Conservation (phyloP, 1,140 invertebrate species). For the Trichogramma pretiosum region DNA sequence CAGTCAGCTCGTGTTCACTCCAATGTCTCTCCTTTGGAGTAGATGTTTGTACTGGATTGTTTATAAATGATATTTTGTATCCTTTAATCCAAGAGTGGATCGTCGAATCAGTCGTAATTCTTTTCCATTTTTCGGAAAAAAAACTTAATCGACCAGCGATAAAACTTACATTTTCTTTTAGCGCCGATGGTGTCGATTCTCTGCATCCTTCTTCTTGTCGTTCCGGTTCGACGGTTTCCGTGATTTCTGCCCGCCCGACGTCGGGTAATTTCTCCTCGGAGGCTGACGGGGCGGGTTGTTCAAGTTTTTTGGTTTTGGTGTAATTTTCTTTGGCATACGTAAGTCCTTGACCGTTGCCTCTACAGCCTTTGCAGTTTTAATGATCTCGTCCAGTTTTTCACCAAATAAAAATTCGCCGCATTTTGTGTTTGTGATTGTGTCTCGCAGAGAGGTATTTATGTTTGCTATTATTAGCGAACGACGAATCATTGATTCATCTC, state of each 20-base stretch:
- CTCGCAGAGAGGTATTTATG: constrained; percentile 4
- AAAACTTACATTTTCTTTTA: constrained; percentile 11
- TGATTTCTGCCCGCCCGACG: constrained; percentile 9
- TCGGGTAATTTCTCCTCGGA: constrained; percentile 4
- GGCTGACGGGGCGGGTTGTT: neutral
- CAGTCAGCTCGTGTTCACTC: constrained; percentile 1
- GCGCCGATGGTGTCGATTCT: neutral
- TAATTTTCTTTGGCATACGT: constrained; percentile 10
- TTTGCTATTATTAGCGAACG: constrained; percentile 12
- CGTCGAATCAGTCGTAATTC: constrained; percentile 13
- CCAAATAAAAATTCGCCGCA: constrained; percentile 9
- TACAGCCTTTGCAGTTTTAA: constrained; percentile 15
- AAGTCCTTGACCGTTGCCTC: constrained; percentile 13
- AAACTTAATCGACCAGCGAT: constrained; percentile 14
- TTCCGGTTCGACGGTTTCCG: neutral
- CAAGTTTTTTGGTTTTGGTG: no score
- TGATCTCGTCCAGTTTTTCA: constrained; percentile 5
- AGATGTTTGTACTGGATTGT: neutral
- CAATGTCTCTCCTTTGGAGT: neutral
- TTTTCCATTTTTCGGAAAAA: constrained; percentile 14
- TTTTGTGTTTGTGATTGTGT: neutral
- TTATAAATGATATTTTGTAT: constrained; percentile 14
- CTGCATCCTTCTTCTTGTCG: neutral
- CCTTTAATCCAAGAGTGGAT: constrained; percentile 17
- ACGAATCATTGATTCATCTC: constrained; percentile 14